A percentile compares a stretch with the other conserved stretches of the same genome.
phyloP scores from a whole-genome alignment of 2,797 vertebrate genomes.

The Danio aesculapii region DNA sequence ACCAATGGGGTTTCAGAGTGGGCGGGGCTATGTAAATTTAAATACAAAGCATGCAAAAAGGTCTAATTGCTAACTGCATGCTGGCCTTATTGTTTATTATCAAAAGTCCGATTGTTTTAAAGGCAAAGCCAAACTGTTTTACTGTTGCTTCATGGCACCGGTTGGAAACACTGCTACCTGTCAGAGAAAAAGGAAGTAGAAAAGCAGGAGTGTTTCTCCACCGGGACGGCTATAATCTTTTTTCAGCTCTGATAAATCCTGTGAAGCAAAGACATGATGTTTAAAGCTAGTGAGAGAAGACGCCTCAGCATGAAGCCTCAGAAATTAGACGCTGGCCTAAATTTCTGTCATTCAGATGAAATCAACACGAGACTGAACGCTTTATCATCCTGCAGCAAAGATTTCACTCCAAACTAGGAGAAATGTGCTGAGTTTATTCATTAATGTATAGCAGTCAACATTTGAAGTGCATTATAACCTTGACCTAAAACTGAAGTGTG shows the following conservation, averaged over 20 bases:
- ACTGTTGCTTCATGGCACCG: background rate
- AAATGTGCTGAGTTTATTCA: too few relatives aligned
- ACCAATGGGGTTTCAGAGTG: too few relatives aligned
- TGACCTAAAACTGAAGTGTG: too few relatives aligned
- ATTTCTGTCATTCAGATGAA: slow-evolving; percentile 1
- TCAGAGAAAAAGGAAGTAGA: background rate
- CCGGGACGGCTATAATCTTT: slow-evolving; percentile 20
- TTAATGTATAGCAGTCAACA: too few relatives aligned
- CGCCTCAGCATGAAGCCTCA: slow-evolving; percentile 11
- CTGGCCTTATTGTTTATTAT: background rate
- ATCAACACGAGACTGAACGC: too few relatives aligned
- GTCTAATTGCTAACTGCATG: too few relatives aligned
- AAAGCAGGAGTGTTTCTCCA: slow-evolving; percentile 26
- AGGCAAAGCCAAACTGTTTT: too few relatives aligned
- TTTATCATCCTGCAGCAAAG: too few relatives aligned
- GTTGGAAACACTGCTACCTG: background rate
- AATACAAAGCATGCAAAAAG: too few relatives aligned
- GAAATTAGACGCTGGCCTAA: slow-evolving; percentile 38
- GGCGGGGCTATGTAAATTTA: too few relatives aligned
- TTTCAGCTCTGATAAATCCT: slow-evolving; percentile 22
- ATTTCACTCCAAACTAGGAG: too few relatives aligned
- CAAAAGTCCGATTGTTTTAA: background rate
- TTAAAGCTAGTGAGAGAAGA: slow-evolving; percentile 15
- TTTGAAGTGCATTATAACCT: too few relatives aligned
- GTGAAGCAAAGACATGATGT: slow-evolving; percentile 42